Conservation (phyloP, 2,888 invertebrate genomes). For the Stenodema calcarata region DNA sequence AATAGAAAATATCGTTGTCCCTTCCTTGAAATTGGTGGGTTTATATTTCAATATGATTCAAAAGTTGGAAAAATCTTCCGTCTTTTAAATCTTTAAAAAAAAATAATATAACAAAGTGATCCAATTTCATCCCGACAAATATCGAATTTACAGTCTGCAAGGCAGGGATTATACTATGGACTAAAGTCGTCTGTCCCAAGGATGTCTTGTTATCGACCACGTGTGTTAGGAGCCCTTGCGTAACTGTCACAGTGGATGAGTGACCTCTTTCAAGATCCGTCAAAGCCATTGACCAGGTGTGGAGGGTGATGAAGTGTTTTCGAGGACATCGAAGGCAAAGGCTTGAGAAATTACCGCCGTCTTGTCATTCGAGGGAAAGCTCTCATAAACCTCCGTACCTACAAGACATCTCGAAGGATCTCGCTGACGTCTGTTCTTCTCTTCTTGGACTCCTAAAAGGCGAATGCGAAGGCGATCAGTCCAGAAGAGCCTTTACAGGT, state of each 20-base stretch:
- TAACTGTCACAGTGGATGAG: not conserved
- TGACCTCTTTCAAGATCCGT: not conserved
- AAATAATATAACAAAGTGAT: no score
- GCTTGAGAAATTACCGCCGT: not conserved
- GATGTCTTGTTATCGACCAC: not conserved
- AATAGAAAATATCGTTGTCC: no score
- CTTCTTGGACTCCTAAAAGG: not conserved
- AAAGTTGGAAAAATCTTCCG: no score
- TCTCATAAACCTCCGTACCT: not conserved
- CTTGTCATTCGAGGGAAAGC: not conserved
- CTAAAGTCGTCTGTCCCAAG: not conserved
- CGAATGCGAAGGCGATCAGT: not conserved
- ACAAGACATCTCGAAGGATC: not conserved
- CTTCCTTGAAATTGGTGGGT: no score
- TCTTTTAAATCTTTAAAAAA: no score
- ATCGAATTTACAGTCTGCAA: no score
- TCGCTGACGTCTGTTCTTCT: not conserved
- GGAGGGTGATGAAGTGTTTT: not conserved
- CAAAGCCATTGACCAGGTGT: not conserved
- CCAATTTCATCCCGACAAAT: no score
- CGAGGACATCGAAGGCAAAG: not conserved
- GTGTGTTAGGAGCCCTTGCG: not conserved
- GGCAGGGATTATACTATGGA: not conserved
- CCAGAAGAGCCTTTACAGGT: not conserved
- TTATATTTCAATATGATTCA: no score